Evolutionary conservation across 2,888 invertebrate genomes (phyloP).

Genomic region (Oegoconia quadripuncta): DNA sequence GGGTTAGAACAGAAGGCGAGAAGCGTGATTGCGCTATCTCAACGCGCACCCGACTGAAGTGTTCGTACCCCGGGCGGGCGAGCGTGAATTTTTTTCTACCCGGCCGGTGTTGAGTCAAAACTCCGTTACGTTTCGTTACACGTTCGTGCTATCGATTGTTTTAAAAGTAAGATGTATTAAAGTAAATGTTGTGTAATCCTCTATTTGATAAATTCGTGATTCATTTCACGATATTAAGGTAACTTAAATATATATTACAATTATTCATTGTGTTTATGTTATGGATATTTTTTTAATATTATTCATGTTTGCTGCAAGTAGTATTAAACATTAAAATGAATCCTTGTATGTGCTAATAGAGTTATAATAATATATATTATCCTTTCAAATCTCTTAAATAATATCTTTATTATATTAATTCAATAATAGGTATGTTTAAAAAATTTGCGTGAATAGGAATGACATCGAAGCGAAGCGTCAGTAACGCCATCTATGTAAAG

Average conservation of each 20-base stretch:
- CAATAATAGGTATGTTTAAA: slow-evolving; percentile 3
- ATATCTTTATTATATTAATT: too few species aligned
- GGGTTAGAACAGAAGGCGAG: slow-evolving; percentile 19
- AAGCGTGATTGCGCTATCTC: slow-evolving; percentile 40
- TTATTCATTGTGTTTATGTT: too few species aligned
- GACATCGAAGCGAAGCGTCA: slow-evolving; percentile 6
- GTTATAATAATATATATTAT: too few species aligned
- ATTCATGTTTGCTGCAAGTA: too few species aligned
- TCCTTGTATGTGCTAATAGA: too few species aligned
- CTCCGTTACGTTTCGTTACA: slow-evolving; percentile 51
- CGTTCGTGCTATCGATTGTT: slow-evolving; percentile 25
- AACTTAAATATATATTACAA: too few species aligned
- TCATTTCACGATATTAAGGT: too few species aligned
- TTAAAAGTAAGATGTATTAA: slow-evolving; percentile 10
- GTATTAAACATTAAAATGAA: too few species aligned
- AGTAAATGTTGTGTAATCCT: background rate
- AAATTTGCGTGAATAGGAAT: slow-evolving; percentile 39
- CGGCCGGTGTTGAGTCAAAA: slow-evolving; percentile 49
- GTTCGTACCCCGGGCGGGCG: slow-evolving; percentile 63
- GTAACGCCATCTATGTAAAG: slow-evolving; percentile 40
- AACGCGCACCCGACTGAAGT: slow-evolving; percentile 59
- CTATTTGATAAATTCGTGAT: too few species aligned
- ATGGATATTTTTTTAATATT: too few species aligned
- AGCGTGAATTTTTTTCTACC: slow-evolving; percentile 50
- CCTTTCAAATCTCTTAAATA: too few species aligned